Evolutionary conservation across 2,797 vertebrate genomes (phyloP), one percentile per base, ranked within the genome.

Genomic region (Adrianichthys oophorus): DNA sequence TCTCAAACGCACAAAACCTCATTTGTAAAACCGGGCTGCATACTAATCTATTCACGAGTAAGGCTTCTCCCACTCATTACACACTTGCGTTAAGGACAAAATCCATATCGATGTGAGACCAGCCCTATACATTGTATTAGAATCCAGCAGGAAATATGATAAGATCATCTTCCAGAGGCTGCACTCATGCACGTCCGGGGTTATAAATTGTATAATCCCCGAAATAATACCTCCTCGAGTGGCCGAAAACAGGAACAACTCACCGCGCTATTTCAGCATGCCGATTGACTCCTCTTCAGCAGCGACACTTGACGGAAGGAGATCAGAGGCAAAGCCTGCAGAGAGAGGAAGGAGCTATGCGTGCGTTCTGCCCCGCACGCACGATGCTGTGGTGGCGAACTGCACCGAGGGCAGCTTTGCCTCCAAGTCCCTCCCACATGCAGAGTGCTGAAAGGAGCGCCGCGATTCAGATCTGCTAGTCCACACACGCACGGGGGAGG

Each of bases 381-480:
- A 75, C 76, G 74, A 19, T 67, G 79, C 82, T 56, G 81, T 80
- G 76, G 62, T 50, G 48, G 68, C 65, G 19, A 72, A 52, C 59
- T 66, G 75, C 56, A 43, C 66, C 19, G 75, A 74, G 54, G 48
- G 69, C 74, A 76, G 70, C 70, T 78, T 79, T 74, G 47, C 53
- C 67, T 82, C 68, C 32, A 37, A 79, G 86, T 86, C 88, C 89
- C 90, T 74, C 90, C 89, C 85, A 78, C 87, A 58, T 72, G 69
- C 82, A 32, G 46, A 51, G 78, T 70, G 84, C 82, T 84, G 85
- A 89, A 72, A 84, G 78, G 73, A 84, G 70, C 72, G 56, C 74
- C 50, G 70, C 47, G 85, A 83, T 79, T 71, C 78, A 79, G 65
- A 86, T 87, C 81, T 68, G 72, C 23, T 75, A 80, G 66, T 72